phyloP scores from a whole-genome alignment of 2,113 vertebrate genomes.

The Alces alces region DNA sequence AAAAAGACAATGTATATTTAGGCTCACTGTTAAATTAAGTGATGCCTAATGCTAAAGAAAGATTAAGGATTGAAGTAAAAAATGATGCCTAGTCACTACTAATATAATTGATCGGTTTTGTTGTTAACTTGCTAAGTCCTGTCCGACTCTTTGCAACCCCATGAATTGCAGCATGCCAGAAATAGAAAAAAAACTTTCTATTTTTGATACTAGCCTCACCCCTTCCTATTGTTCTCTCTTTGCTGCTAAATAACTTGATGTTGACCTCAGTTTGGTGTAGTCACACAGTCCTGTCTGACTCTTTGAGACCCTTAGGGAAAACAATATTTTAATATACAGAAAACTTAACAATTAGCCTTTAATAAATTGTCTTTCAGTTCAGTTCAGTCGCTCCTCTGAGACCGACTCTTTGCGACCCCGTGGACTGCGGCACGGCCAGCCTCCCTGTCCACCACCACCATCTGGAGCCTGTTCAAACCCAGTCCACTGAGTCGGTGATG shows the following conservation, averaged over 20 bases:
- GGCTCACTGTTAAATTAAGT: neutral
- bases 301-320: neutral
- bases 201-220: neutral
- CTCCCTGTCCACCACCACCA: neutral
- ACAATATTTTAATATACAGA: neutral
- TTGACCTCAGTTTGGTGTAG: neutral
- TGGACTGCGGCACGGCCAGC: fast-evolving
- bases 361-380: neutral
- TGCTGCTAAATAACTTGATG: neutral
- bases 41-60: neutral
- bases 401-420: neutral
- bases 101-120: neutral
- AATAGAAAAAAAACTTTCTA: neutral
- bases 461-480: neutral
- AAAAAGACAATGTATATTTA: neutral
- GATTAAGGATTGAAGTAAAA: neutral
- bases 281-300: neutral
- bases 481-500: neutral
- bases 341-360: neutral
- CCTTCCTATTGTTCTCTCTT: neutral
- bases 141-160: neutral
- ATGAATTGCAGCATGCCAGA: neutral
- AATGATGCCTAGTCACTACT: neutral
- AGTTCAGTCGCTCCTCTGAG: neutral
- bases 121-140: neutral